Evolutionary conservation across 2,888 invertebrate genomes (phyloP).

Genomic region (Apotomis betuletana): DNA sequence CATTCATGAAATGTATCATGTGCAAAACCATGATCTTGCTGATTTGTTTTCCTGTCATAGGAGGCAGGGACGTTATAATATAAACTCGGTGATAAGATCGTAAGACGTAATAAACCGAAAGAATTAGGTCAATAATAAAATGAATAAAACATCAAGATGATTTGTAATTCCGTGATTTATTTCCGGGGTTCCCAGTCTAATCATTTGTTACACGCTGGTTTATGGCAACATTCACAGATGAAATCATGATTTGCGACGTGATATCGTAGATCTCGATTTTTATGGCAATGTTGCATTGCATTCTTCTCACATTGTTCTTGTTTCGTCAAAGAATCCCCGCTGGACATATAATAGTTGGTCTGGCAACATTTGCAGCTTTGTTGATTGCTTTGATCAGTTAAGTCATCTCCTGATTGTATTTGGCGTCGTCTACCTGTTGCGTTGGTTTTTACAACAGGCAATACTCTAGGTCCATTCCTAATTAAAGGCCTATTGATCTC

Average conservation of each 20-base stretch:
- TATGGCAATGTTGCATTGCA: slow-evolving; percentile 60
- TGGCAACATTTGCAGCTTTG: slow-evolving; percentile 56
- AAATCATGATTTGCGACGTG: slow-evolving; percentile 38
- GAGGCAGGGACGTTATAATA: too few species aligned
- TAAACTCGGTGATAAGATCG: too few species aligned
- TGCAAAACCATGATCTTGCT: too few species aligned
- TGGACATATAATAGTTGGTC: slow-evolving; percentile 59
- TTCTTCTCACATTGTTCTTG: slow-evolving; percentile 56
- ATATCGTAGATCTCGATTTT: slow-evolving; percentile 45
- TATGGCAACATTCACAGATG: slow-evolving; percentile 55
- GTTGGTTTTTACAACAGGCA: slow-evolving; percentile 69
- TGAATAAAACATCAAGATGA: too few species aligned
- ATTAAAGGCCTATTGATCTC: slow-evolving; percentile 63
- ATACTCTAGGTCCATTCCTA: slow-evolving; percentile 69
- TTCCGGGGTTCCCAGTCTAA: background rate
- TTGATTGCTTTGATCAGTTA: slow-evolving; percentile 39
- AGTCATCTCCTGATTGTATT: slow-evolving; percentile 30
- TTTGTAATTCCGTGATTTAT: too few species aligned
- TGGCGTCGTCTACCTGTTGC: slow-evolving; percentile 25
- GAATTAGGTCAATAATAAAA: too few species aligned
- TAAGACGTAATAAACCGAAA: too few species aligned
- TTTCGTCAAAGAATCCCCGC: slow-evolving; percentile 62
- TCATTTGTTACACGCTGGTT: slow-evolving; percentile 16
- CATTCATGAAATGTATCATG: too few species aligned
- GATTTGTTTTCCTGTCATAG: too few species aligned